Conservation (phyloP, 2,113 vertebrate genomes). For the Edolisoma coerulescens region DNA sequence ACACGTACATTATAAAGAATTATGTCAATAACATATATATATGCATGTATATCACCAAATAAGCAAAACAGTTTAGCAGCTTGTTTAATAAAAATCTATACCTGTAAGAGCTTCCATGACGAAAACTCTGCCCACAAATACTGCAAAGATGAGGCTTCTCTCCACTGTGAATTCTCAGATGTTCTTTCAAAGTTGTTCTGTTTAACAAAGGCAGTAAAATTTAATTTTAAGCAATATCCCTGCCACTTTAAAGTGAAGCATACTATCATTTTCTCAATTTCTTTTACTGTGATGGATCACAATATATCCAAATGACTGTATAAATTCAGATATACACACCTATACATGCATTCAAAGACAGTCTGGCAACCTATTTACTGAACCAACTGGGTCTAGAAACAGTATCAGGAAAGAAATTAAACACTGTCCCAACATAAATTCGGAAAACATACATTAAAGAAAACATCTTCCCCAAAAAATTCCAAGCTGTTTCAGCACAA, state of each 20-base stretch:
- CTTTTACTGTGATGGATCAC: not conserved
- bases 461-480: not conserved
- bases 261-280: not conserved
- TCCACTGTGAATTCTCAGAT: constrained; percentile 96
- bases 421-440: fast-evolving
- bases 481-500: not conserved
- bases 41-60: not conserved
- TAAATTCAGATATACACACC: not conserved
- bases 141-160: constrained; percentile 98
- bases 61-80: not conserved
- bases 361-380: not conserved
- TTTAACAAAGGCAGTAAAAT: not conserved
- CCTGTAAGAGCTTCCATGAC: constrained; percentile 98
- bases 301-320: not conserved
- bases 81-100: constrained; percentile 35
- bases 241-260: not conserved
- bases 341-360: not conserved
- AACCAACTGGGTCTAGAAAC: not conserved
- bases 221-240: not conserved
- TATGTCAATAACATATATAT: not conserved
- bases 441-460: not conserved
- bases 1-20: not conserved
- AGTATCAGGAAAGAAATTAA: not conserved
- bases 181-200: constrained; percentile 94
- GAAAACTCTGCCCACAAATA: constrained; percentile 97